A percentile compares a stretch with the other conserved stretches of the same genome.
Evolutionary conservation across 2,888 invertebrate genomes (phyloP).

Genomic region (Lutraria lutraria): DNA sequence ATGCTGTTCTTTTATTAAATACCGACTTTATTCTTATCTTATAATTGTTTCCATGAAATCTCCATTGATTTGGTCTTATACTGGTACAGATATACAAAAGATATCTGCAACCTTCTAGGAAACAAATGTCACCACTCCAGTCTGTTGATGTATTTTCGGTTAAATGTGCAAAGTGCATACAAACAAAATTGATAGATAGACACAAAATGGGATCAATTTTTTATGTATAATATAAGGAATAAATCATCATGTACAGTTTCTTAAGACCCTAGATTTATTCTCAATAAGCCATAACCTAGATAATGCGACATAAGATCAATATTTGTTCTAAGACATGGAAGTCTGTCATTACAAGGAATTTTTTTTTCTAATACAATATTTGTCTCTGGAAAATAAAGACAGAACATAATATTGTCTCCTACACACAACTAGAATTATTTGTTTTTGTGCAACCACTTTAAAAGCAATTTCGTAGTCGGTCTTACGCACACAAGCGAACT

Average conservation of each 20-base stretch:
- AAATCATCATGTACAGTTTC: neutral
- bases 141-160: neutral
- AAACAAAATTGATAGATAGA: neutral
- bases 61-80: neutral
- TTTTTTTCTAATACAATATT: neutral
- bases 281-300: neutral
- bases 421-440: neutral
- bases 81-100: neutral
- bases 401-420: conserved; percentile 5
- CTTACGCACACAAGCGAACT: neutral
- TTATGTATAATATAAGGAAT: neutral
- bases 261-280: neutral
- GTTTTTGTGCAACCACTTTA: neutral
- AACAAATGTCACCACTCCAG: neutral
- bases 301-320: neutral
- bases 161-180: neutral
- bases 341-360: neutral
- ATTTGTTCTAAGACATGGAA: neutral
- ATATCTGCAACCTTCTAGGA: neutral
- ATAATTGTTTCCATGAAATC: conserved; percentile 3
- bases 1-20: conserved; percentile 13
- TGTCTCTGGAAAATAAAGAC: neutral
- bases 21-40: conserved; percentile 3
- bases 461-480: neutral
- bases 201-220: neutral